Conservation (phyloP, 2,888 invertebrate species). For the Luperina nickerlii region DNA sequence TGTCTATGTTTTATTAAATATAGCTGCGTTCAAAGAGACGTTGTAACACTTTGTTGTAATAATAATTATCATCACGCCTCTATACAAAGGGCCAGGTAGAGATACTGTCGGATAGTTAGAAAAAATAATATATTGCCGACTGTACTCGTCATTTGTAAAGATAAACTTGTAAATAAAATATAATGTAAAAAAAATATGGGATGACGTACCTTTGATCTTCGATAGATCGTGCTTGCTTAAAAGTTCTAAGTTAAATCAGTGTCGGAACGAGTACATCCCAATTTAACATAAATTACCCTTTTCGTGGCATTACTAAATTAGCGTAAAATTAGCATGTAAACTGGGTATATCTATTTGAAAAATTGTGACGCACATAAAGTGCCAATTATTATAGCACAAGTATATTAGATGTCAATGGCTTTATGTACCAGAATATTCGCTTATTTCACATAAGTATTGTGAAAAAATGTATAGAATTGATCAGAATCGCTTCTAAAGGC, state of each 20-base stretch:
- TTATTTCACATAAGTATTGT: conserved; percentile 19
- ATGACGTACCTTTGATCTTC: background rate
- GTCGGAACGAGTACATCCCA: conserved; percentile 3
- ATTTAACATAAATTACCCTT: conserved; percentile 13
- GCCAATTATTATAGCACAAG: conserved; percentile 60
- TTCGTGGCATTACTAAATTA: conserved; percentile 45
- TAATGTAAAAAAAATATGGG: conserved; percentile 22
- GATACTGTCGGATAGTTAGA: background rate
- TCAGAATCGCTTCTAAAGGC: conserved; percentile 48
- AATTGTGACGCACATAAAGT: conserved; percentile 59
- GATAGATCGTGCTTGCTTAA: conserved; percentile 11
- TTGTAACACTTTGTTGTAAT: conserved; percentile 5
- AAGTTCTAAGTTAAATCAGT: conserved; percentile 8
- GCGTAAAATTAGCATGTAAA: conserved; percentile 44
- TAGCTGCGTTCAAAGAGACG: background rate
- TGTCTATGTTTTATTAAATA: background rate
- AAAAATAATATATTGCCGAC: background rate
- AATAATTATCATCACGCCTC: conserved; percentile 3
- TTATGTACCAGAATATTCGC: conserved; percentile 29
- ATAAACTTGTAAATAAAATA: conserved; percentile 41
- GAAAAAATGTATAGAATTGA: conserved; percentile 23
- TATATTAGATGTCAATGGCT: conserved; percentile 57
- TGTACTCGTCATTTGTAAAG: conserved; percentile 9
- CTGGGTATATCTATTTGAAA: conserved; percentile 31
- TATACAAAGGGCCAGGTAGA: conserved; percentile 11